phyloP scores from a whole-genome alignment of 2,113 vertebrate genomes.

The Macrotus californicus region DNA sequence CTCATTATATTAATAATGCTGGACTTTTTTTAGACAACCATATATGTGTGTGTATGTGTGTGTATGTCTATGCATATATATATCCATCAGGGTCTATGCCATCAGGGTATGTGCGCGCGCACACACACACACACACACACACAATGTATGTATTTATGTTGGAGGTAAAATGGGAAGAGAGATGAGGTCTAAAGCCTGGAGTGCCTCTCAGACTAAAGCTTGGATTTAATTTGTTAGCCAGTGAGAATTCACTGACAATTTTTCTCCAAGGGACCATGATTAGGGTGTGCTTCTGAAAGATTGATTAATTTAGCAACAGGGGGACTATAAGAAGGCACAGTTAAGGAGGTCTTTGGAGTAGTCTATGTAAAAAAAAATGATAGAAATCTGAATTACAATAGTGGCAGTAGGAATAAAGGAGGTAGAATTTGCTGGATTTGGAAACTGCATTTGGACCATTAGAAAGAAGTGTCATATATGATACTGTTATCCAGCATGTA shows the following conservation, averaged over 20 bases:
- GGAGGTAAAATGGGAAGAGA: not conserved
- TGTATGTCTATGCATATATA: no score
- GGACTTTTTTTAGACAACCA: no score
- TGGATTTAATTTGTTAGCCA: not conserved
- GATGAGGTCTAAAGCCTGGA: not conserved
- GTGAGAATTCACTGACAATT: not conserved
- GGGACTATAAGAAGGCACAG: not conserved
- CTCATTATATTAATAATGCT: no score
- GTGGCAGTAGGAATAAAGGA: not conserved
- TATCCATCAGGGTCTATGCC: no score
- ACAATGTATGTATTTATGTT: not conserved
- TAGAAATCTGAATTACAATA: not conserved
- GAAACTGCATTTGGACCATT: not conserved
- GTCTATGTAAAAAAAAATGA: not conserved
- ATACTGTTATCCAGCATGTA: not conserved
- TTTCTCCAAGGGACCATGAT: not conserved
- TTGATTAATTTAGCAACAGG: not conserved
- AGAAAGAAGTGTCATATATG: not conserved
- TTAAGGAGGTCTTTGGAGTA: not conserved
- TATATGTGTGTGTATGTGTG: no score
- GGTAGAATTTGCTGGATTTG: not conserved
- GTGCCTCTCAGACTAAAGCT: not conserved
- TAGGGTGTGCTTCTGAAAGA: not conserved
- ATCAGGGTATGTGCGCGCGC: no score
- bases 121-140: no score